Percentiles rank a stretch among this genome's conserved stretches.
Conservation (phyloP, 2,113 vertebrate species). For the Prietella phreatophila region DNA sequence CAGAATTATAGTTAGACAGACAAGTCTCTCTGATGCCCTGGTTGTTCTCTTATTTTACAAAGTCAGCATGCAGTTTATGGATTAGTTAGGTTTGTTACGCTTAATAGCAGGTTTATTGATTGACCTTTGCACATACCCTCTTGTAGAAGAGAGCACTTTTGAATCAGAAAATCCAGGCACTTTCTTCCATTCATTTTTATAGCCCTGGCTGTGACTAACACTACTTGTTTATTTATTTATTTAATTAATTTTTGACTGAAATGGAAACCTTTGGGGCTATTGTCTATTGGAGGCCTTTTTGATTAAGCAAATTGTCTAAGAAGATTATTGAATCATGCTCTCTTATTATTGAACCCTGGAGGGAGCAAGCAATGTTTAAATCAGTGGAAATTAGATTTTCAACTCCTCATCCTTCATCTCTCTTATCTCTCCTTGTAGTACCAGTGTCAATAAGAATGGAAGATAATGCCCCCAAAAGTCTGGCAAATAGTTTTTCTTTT, state of each 20-base stretch:
- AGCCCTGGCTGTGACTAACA: constrained; percentile 56
- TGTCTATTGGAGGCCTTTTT: constrained; percentile 45
- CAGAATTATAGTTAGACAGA: not conserved
- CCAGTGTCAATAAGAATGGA: not conserved
- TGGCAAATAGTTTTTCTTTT: not conserved
- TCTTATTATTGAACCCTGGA: constrained; percentile 21
- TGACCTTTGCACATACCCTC: constrained; percentile 61
- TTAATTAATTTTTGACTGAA: constrained; percentile 59
- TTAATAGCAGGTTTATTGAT: constrained; percentile 76
- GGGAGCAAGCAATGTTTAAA: constrained; percentile 17
- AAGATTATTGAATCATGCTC: constrained; percentile 34
- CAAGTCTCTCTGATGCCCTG: not conserved
- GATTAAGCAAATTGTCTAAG: constrained; percentile 37
- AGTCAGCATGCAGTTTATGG: constrained; percentile 60
- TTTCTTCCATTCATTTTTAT: constrained; percentile 64
- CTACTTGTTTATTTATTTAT: constrained; percentile 37
- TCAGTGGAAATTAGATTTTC: constrained; percentile 32
- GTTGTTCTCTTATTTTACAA: constrained; percentile 43
- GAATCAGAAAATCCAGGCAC: constrained; percentile 64
- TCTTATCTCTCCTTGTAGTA: not conserved
- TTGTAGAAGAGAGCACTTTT: constrained; percentile 61
- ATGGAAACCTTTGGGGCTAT: constrained; percentile 52
- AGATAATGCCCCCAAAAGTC: not conserved
- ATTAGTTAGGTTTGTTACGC: constrained; percentile 70
- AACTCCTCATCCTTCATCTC: not conserved